Evolutionary conservation across 1,140 invertebrate genomes (phyloP), one percentile per base, ranked within the genome.

Genomic region (Homalodisca vitripennis): DNA sequence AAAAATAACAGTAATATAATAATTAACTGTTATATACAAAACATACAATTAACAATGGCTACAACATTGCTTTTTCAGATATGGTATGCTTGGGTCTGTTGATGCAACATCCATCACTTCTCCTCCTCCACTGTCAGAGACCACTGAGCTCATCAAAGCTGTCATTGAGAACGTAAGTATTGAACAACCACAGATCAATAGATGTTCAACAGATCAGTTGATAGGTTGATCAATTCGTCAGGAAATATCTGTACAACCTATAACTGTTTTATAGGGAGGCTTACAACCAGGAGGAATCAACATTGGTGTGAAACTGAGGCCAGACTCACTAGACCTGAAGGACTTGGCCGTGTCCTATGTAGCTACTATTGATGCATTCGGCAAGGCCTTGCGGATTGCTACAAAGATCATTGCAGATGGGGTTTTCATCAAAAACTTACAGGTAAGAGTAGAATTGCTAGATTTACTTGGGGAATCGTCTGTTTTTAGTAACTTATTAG

Each of bases 281-380:
- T 63, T 86, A 22, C 81, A 82, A n/a, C 82, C 85, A 2, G 86
- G 86, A 32, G 87, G 87, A 3, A 79, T 88, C 3, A 85, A 84
- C 74, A 82, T 88, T 76, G 82, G 84, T 70, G 79, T 87, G 46
- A 78, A 79, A 60, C 79, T 84, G 0, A 76, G 82, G 0, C 77
- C 85, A 1, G 82, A 84, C 72, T 83, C 82, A 6, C 80, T 80
- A 0, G 84, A 85, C 48, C 67, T 83, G 0, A 80, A 81, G 46
- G 87, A 88, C 70, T 76, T 87, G 73, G 82, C 85, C 62, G 81
- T 83, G 26, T 77, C 79, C 1, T 85, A 87, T 74, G 80, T 86
- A 17, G 82, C 81, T 65, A 84, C 83, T 22, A 83, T 88, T 74
- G 87, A 89, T 77, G 81, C 82, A 0, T 80, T 85, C 69, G 86